Evolutionary conservation across 1,140 invertebrate species (phyloP).

Genomic region (Branchinecta lynchi): DNA sequence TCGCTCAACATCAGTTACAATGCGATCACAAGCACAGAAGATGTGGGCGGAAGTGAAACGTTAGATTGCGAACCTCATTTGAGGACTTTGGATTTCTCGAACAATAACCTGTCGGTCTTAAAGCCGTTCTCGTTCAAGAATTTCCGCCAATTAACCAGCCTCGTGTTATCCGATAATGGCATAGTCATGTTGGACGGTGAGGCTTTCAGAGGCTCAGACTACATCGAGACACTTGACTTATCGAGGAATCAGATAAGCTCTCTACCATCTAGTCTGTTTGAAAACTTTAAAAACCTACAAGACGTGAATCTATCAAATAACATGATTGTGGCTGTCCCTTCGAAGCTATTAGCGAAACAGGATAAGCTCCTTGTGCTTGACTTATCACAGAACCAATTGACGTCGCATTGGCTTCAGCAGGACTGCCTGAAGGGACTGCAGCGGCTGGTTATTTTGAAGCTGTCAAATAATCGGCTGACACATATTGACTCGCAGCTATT

Average conservation of each 20-base stretch:
- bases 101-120: constrained; percentile 55
- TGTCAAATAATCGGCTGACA: constrained; percentile 65
- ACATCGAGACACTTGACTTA: constrained; percentile 76
- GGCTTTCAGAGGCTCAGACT: constrained; percentile 55
- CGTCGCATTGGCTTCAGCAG: constrained; percentile 60
- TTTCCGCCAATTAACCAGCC: constrained; percentile 46
- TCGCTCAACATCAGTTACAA: constrained; percentile 66
- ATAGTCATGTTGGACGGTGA: constrained; percentile 29
- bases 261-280: constrained; percentile 59
- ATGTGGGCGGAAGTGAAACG: constrained; percentile 63
- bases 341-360: constrained; percentile 62
- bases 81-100: constrained; percentile 61
- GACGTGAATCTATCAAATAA: constrained; percentile 69
- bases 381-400: constrained; percentile 67
- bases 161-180: constrained; percentile 65
- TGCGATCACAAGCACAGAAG: constrained; percentile 61
- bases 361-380: constrained; percentile 69
- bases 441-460: constrained; percentile 62
- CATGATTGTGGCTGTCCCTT: constrained; percentile 55
- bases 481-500: constrained; percentile 58
- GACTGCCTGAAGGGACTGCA: constrained; percentile 71
- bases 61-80: constrained; percentile 64
- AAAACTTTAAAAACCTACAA: constrained; percentile 51
- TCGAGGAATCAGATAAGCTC: constrained; percentile 61
- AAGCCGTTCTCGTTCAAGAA: constrained; percentile 38